phyloP scores from a whole-genome alignment of 2,797 vertebrate species.

The Chiloscyllium punctatum region DNA sequence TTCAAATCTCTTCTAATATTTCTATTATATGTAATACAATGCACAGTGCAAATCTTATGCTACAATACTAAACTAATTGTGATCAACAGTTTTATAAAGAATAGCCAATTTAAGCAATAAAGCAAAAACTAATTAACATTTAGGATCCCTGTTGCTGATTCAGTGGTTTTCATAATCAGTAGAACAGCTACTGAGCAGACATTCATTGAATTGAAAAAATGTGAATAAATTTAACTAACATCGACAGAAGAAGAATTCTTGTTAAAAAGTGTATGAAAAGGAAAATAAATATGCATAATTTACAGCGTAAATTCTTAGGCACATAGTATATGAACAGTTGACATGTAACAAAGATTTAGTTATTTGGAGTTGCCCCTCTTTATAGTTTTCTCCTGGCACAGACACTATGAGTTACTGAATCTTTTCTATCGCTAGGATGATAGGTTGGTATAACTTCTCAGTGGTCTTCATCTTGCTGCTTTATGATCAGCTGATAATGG shows the following conservation, averaged over 20 bases:
- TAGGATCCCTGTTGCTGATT: constrained; percentile 27
- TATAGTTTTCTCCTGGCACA: background rate
- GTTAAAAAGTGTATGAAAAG: background rate
- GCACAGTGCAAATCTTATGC: constrained; percentile 26
- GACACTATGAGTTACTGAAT: background rate
- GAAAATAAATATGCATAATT: background rate
- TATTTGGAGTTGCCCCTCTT: background rate
- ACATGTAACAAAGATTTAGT: constrained; percentile 4
- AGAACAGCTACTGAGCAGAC: background rate
- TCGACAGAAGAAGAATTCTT: background rate
- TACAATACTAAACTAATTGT: constrained; percentile 29
- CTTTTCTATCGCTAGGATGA: background rate
- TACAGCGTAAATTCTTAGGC: constrained; percentile 15
- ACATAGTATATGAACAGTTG: background rate
- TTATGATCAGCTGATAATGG: background rate
- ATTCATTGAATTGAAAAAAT: constrained; percentile 23
- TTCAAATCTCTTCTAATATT: constrained; percentile 36
- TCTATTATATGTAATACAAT: constrained; percentile 33
- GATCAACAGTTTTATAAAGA: constrained; percentile 29
- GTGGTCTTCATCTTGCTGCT: background rate
- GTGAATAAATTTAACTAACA: background rate
- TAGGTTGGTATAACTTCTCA: background rate
- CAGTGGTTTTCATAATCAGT: background rate
- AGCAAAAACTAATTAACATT: constrained; percentile 37
- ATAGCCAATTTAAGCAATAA: constrained; percentile 22